Evolutionary conservation across 2,113 vertebrate genomes (phyloP).

Genomic region (Ranitomeya imitator): DNA sequence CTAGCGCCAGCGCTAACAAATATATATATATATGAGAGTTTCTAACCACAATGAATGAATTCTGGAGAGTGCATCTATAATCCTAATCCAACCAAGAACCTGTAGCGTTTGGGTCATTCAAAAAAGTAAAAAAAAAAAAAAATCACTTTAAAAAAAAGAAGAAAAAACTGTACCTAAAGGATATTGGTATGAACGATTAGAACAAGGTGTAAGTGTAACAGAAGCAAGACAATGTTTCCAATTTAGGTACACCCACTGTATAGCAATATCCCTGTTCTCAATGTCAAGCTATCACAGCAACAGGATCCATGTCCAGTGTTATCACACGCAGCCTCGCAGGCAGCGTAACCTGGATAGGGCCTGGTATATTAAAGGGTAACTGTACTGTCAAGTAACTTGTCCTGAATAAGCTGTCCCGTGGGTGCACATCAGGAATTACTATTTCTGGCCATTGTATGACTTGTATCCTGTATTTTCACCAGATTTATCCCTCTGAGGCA

Average conservation of each 20-base stretch:
- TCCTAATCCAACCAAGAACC: slow-evolving; percentile 21
- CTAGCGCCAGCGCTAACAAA: slow-evolving; percentile 33
- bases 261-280: neutral
- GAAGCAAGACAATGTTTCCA: neutral
- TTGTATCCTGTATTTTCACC: too few species aligned
- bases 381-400: too few species aligned
- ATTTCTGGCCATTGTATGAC: too few species aligned
- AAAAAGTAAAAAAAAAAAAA: neutral
- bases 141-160: neutral
- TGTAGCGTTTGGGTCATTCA: slow-evolving; percentile 28
- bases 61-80: neutral
- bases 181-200: neutral
- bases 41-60: neutral
- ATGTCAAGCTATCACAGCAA: neutral
- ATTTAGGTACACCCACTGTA: neutral
- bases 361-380: neutral
- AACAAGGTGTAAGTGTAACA: neutral
- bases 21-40: neutral
- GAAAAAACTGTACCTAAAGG: neutral
- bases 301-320: neutral
- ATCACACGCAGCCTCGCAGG: neutral
- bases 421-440: too few species aligned
- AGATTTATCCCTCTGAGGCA: too few species aligned
- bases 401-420: too few species aligned
- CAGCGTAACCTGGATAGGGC: neutral